Evolutionary conservation across 1,140 invertebrate species (phyloP).

Genomic region (Diabrotica undecimpunctata): DNA sequence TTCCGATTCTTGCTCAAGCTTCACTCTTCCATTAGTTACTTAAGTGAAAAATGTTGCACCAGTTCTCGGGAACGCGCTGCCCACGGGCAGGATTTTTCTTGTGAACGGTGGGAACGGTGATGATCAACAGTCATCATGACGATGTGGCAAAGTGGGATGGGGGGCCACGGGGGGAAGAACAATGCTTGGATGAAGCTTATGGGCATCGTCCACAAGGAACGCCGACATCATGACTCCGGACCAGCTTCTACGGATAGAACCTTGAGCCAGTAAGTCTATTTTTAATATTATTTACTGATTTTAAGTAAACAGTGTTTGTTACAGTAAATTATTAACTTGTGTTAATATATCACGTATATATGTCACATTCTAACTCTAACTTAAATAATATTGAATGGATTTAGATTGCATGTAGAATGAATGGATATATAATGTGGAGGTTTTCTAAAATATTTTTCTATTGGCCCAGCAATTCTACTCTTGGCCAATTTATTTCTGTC

Average conservation of each 20-base stretch:
- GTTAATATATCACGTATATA: no score
- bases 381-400: no score
- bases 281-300: slow-evolving; percentile 1
- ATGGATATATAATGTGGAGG: no score
- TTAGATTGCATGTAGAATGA: no score
- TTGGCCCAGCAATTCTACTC: no score
- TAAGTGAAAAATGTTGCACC: neutral
- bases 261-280: slow-evolving; percentile 63
- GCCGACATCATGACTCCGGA: slow-evolving; percentile 59
- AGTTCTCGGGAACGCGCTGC: neutral
- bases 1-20: neutral
- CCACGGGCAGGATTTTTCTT: slow-evolving; percentile 5
- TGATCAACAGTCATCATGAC: slow-evolving; percentile 50
- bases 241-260: slow-evolving; percentile 58
- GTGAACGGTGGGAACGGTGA: slow-evolving; percentile 28
- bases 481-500: no score
- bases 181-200: slow-evolving; percentile 80
- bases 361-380: no score
- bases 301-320: no score
- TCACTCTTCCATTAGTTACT: neutral
- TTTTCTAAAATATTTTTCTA: no score
- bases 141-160: slow-evolving; percentile 74
- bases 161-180: slow-evolving; percentile 68
- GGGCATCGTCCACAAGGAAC: slow-evolving; percentile 75
- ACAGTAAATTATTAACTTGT: no score